Evolutionary conservation across 2,888 invertebrate genomes (phyloP).

Genomic region (Cancer borealis): DNA sequence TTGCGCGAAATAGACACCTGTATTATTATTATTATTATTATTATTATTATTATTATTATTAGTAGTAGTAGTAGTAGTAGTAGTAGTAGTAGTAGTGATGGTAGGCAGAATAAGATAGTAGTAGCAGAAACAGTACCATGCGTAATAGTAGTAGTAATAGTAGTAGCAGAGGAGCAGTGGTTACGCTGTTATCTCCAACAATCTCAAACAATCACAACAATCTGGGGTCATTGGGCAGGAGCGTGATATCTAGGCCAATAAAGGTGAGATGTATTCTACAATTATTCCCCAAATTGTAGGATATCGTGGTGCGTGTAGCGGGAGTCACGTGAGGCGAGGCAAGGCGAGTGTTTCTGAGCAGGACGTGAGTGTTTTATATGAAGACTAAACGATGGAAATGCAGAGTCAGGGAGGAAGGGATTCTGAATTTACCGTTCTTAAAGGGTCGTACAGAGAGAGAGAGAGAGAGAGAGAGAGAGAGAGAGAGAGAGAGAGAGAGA

Average conservation of each 20-base stretch:
- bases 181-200: background rate
- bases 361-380: background rate
- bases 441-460: background rate
- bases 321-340: background rate
- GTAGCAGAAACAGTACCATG: background rate
- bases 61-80: background rate
- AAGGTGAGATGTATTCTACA: constrained; percentile 34
- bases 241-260: constrained; percentile 5
- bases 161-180: background rate
- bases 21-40: constrained; percentile 10
- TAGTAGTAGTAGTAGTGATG: background rate
- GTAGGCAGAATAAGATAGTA: background rate
- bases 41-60: constrained; percentile 20
- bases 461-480: constrained; percentile 20
- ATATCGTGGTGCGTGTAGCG: background rate
- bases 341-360: background rate
- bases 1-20: background rate
- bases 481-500: constrained; percentile 1
- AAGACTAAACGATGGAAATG: background rate
- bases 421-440: background rate
- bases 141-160: background rate
- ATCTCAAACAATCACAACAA: background rate
- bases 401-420: background rate
- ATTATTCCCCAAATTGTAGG: constrained; percentile 7
- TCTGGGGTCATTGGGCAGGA: background rate